Evolutionary conservation across 2,888 invertebrate species (phyloP), one percentile per base, ranked within the genome.

Genomic region (Cryptocephalus primarius): DNA sequence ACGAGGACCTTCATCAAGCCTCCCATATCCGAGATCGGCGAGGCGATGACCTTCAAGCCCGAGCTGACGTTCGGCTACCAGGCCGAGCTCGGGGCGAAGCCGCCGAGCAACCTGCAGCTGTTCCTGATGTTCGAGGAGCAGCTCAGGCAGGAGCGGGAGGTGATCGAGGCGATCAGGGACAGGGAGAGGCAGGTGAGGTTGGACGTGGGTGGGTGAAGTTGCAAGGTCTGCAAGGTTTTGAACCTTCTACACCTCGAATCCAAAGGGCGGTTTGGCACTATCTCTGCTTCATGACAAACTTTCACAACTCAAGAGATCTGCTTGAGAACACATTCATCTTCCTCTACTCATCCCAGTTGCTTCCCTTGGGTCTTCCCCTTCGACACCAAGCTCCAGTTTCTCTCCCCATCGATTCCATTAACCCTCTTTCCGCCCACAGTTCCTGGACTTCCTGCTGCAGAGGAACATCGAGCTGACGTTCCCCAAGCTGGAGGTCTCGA

Each of bases 1-100:
- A 82, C 77, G 0, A 74, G 83, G 38, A 74, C 71, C 43, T 88
- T 81, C 55, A 70, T 74, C 2, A 87, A 85, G 59, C 86, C 88
- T 0, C 77, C 81, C 6, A 67, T 79, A 45, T 78, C 82, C 1
- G 85, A 88, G 59, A 80, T 83, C 57, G 85, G 83, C 0, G 79
- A 83, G 6, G 77, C 78, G 55, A 72, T 85, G 9, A 64, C 73
- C 36, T 85, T 79, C 53, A 75, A 80, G 61, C 79, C 81, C 1
- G 75, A 78, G 4, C 74, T 81, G 51, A 82, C 80, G 0, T 72
- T 75, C 13, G 79, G 79, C 33, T 87, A 85, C 59, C 77, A 80
- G 58, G 85, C 85, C 0, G 80, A 85, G 55, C 76, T 81, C 0
- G 69, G 72, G 9, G 77, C 75, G 0, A 73, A 72, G 32, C 73